Evolutionary conservation across 2,797 vertebrate species (phyloP).

Genomic region (Sardinella longiceps): DNA sequence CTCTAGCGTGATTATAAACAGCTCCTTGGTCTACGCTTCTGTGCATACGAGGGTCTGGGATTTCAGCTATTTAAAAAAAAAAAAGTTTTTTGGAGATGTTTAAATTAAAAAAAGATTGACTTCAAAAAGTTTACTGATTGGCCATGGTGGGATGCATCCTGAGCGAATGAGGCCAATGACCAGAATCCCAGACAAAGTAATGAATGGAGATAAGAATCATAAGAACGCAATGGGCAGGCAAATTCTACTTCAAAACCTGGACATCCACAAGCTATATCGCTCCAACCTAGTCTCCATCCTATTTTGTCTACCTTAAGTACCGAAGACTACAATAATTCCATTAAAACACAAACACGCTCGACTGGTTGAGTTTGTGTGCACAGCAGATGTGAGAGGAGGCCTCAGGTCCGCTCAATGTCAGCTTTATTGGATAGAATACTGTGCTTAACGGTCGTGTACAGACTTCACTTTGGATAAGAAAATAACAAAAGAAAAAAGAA

Average conservation of each 20-base stretch:
- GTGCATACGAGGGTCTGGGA: too few relatives aligned
- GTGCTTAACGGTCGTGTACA: constrained; percentile 64
- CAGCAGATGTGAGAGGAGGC: constrained; percentile 10
- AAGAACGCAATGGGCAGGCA: too few relatives aligned
- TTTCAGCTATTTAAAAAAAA: too few relatives aligned
- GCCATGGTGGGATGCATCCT: too few relatives aligned
- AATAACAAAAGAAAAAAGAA: constrained; percentile 58
- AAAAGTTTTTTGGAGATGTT: too few relatives aligned
- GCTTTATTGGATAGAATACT: constrained; percentile 68
- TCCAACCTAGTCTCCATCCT: neutral
- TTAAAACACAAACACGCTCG: neutral
- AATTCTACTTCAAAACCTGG: neutral
- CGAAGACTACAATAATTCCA: neutral
- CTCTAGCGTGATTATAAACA: too few relatives aligned
- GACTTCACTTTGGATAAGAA: constrained; percentile 60
- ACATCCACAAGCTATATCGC: neutral
- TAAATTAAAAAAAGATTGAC: too few relatives aligned
- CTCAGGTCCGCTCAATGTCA: constrained; percentile 51
- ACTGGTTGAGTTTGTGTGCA: neutral
- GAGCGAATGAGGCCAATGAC: too few relatives aligned
- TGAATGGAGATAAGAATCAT: too few relatives aligned
- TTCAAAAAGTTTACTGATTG: too few relatives aligned
- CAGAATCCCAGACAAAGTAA: too few relatives aligned
- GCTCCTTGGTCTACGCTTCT: too few relatives aligned
- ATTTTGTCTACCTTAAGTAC: neutral